Percentiles rank a stretch among this genome's conserved stretches.
Evolutionary conservation across 2,888 invertebrate species (phyloP).

Genomic region (Ceraclea dissimilis): DNA sequence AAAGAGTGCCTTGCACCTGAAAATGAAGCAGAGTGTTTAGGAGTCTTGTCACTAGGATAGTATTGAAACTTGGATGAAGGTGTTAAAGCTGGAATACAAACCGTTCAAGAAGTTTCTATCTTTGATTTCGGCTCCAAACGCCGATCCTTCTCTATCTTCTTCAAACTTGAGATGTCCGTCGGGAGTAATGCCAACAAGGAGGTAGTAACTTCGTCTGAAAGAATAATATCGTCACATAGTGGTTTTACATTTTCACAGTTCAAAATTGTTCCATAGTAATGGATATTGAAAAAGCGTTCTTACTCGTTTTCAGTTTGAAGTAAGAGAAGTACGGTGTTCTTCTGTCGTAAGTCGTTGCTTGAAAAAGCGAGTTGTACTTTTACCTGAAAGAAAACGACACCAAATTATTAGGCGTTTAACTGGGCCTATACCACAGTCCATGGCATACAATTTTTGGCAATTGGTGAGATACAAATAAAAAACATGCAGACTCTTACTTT

Average conservation of each 20-base stretch:
- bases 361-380: conserved; percentile 84
- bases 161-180: conserved; percentile 79
- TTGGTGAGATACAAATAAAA: too few relatives aligned
- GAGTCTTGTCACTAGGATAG: too few relatives aligned
- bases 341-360: conserved; percentile 68
- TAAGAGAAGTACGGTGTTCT: conserved; percentile 69
- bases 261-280: not conserved
- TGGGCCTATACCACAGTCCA: too few relatives aligned
- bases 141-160: conserved; percentile 72
- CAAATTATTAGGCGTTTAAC: too few relatives aligned
- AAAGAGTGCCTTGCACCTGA: conserved; percentile 70
- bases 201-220: conserved; percentile 70
- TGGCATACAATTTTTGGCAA: too few relatives aligned
- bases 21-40: not conserved
- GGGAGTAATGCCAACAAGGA: conserved; percentile 72
- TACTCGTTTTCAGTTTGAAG: conserved; percentile 79
- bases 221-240: conserved; percentile 11
- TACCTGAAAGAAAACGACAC: conserved; percentile 44
- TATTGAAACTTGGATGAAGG: too few relatives aligned
- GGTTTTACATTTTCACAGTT: too few relatives aligned
- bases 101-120: conserved; percentile 77
- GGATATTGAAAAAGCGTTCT: conserved; percentile 27
- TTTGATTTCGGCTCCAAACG: conserved; percentile 65
- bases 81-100: conserved; percentile 32
- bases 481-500: conserved; percentile 30